phyloP scores from a whole-genome alignment of 1,140 invertebrate genomes.

The Thaumatotibia leucotreta region DNA sequence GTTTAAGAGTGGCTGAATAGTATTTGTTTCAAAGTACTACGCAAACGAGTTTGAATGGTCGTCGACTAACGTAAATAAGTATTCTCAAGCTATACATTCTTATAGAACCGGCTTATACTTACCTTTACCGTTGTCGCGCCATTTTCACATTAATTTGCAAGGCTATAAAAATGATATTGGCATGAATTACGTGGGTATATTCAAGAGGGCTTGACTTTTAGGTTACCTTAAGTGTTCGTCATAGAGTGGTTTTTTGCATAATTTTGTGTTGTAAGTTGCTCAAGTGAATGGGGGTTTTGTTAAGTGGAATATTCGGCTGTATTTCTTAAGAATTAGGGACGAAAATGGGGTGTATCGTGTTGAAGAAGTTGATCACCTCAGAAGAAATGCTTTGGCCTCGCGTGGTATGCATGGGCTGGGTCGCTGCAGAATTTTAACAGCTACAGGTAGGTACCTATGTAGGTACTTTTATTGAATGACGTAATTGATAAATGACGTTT shows the following conservation, averaged over 20 bases:
- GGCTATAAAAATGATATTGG: slow-evolving; percentile 22
- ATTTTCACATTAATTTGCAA: slow-evolving; percentile 25
- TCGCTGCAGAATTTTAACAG: slow-evolving; percentile 6
- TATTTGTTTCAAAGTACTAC: slow-evolving; percentile 27
- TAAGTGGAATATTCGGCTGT: slow-evolving; percentile 18
- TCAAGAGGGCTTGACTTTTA: not conserved
- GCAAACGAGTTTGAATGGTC: slow-evolving; percentile 43
- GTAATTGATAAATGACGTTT: not conserved
- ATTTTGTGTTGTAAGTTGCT: slow-evolving; percentile 22
- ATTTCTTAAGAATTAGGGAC: slow-evolving; percentile 11
- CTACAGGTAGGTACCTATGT: not conserved
- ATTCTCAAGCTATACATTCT: slow-evolving; percentile 24
- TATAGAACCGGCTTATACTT: slow-evolving; percentile 36
- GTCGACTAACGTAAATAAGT: slow-evolving; percentile 27
- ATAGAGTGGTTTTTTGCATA: slow-evolving; percentile 29
- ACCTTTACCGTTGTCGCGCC: slow-evolving; percentile 13
- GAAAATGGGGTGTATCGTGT: slow-evolving; percentile 9
- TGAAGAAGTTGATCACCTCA: slow-evolving; percentile 48
- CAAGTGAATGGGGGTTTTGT: slow-evolving; percentile 20
- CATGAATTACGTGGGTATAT: not conserved
- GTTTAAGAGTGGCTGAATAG: not conserved
- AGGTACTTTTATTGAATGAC: not conserved
- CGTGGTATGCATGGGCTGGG: slow-evolving; percentile 31
- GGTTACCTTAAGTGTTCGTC: not conserved
- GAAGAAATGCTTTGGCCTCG: slow-evolving; percentile 62